Evolutionary conservation across 2,113 vertebrate species (phyloP).

Genomic region (Psittacula cyanocephala): DNA sequence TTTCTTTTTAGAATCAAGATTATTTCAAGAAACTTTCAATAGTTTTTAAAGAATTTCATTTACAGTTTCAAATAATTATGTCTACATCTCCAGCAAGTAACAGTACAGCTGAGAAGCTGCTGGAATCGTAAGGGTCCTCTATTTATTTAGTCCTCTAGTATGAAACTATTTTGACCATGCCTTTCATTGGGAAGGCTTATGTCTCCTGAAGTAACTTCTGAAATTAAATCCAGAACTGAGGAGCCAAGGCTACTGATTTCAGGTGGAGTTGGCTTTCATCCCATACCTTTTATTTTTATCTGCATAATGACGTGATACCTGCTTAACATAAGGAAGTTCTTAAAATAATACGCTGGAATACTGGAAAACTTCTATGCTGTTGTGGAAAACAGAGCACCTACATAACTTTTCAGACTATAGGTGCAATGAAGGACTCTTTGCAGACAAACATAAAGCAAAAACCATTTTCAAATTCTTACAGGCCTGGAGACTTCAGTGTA

Average conservation of each 20-base stretch:
- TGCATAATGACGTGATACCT: neutral
- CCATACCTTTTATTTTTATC: neutral
- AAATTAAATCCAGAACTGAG: neutral
- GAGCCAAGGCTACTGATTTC: neutral
- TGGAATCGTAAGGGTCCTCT: neutral
- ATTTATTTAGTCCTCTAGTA: neutral
- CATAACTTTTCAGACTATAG: neutral
- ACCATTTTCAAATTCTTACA: neutral
- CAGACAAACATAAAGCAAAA: neutral
- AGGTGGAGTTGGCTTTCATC: neutral
- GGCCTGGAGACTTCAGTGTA: neutral
- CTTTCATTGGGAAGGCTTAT: neutral
- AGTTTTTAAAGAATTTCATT: neutral
- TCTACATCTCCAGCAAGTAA: neutral
- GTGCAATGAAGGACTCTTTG: neutral
- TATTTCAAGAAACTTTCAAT: neutral
- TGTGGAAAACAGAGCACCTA: neutral
- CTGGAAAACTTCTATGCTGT: neutral
- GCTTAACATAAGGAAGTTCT: neutral
- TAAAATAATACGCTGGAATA: neutral
- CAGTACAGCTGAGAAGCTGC: neutral
- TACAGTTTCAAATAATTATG: neutral
- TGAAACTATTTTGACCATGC: neutral
- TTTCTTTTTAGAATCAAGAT: neutral
- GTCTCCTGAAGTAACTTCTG: neutral